Evolutionary conservation across 2,888 invertebrate species (phyloP).

Genomic region (Metacarcinus magister): DNA sequence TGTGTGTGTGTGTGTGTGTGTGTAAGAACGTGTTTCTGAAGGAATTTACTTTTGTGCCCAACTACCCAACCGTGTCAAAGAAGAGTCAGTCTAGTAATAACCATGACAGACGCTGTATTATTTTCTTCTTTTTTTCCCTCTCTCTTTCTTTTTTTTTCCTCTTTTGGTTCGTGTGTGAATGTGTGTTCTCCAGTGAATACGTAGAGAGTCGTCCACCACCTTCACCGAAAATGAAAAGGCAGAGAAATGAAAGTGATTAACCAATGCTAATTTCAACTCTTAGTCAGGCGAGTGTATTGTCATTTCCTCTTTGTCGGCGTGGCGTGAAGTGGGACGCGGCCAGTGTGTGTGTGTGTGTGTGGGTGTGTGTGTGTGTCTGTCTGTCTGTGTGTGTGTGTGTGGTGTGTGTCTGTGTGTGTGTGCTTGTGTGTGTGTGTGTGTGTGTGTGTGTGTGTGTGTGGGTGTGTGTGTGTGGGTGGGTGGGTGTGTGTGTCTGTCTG

Average conservation of each 20-base stretch:
- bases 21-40: background rate
- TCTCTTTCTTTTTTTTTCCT: no score
- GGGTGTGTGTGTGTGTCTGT: no score
- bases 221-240: background rate
- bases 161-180: no score
- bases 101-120: background rate
- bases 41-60: constrained; percentile 6
- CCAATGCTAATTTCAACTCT: background rate
- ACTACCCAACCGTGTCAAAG: constrained; percentile 4
- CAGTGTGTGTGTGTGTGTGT: background rate
- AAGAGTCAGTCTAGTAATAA: background rate
- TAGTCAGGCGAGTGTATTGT: background rate
- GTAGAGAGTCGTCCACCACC: background rate
- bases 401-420: no score
- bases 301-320: background rate
- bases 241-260: background rate
- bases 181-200: no score
- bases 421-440: no score
- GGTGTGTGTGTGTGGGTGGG: background rate
- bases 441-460: background rate
- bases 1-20: constrained; percentile 15
- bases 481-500: no score
- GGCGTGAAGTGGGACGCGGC: background rate
- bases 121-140: background rate
- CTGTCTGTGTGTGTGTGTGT: no score